Evolutionary conservation across 2,797 vertebrate genomes (phyloP).

Genomic region (Manis crassicaudata): DNA sequence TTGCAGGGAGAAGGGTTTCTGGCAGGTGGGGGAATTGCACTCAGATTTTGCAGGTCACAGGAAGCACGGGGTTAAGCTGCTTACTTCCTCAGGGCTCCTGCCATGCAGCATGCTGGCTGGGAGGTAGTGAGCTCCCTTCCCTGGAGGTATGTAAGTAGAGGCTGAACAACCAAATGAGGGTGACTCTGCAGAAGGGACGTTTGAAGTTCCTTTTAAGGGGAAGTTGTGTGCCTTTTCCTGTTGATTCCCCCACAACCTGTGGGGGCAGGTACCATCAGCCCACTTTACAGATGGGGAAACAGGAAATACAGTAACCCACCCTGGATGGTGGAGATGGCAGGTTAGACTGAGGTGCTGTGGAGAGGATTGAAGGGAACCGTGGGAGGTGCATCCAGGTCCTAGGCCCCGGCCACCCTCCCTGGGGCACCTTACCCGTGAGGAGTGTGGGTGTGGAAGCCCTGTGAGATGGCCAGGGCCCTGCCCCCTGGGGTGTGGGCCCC

Average conservation of each 20-base stretch:
- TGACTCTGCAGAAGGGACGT: neutral
- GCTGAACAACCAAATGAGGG: rapidly evolving
- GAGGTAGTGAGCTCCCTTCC: neutral
- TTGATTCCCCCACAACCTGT: rapidly evolving
- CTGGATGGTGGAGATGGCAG: rapidly evolving
- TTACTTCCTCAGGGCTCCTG: neutral
- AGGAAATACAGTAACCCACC: too few relatives aligned
- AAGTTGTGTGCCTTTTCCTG: too few relatives aligned
- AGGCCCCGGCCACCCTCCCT: neutral
- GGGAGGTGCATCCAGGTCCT: too few relatives aligned
- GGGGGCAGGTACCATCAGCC: neutral
- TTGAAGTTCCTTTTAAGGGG: neutral
- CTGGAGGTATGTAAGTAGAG: neutral
- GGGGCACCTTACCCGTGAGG: rapidly evolving
- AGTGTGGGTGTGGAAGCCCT: rapidly evolving
- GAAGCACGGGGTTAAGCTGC: too few relatives aligned
- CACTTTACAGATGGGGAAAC: rapidly evolving
- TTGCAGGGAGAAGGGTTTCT: neutral
- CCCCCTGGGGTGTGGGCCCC: rapidly evolving
- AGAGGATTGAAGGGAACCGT: too few relatives aligned
- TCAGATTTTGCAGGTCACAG: rapidly evolving
- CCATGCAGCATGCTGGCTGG: rapidly evolving
- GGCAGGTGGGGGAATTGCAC: rapidly evolving
- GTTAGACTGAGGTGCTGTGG: rapidly evolving
- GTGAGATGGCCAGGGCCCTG: neutral